Percentiles rank a stretch among this genome's conserved stretches.
These are phyloP conservation scores for Sorex araneus DNA, from an alignment of 2,113 vertebrate genomes.

Conservation along the genomic window DNA sequence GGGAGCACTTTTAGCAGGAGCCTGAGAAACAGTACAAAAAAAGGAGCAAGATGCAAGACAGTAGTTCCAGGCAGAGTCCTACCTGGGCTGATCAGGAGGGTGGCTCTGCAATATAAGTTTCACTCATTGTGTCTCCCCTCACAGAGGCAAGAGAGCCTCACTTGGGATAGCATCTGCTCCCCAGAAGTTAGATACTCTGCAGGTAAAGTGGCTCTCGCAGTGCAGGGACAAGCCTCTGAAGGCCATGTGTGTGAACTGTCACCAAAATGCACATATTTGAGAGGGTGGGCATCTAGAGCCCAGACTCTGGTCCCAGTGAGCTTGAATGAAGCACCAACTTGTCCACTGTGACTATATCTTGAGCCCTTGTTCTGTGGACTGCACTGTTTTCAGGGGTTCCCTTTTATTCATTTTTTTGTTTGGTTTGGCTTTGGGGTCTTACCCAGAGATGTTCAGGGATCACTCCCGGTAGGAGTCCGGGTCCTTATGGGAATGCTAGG, in stretches of 20 bases:
- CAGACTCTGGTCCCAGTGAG: background rate
- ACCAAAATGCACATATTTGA: background rate
- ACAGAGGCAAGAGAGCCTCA: too few species aligned
- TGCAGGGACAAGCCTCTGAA: background rate
- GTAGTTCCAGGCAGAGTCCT: background rate
- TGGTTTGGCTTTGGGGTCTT: too few species aligned
- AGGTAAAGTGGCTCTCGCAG: background rate
- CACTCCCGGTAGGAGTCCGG: too few species aligned
- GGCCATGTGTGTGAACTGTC: background rate
- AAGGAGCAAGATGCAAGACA: background rate
- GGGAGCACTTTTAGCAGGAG: background rate
- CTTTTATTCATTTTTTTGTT: background rate
- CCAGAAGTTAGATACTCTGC: background rate
- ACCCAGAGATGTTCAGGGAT: too few species aligned
- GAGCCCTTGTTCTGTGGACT: background rate
- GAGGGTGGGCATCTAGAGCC: rapidly evolving
- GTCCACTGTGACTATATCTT: background rate
- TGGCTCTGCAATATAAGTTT: background rate
- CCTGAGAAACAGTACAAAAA: background rate
- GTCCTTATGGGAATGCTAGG: too few species aligned
- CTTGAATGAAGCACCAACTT: rapidly evolving
- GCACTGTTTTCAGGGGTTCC: background rate
- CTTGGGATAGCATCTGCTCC: background rate
- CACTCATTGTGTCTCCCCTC: background rate
- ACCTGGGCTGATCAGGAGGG: background rate